These are phyloP conservation scores for Xestia c-nigrum DNA, from an alignment of 2,888 invertebrate genomes.

Conservation along the genomic window DNA sequence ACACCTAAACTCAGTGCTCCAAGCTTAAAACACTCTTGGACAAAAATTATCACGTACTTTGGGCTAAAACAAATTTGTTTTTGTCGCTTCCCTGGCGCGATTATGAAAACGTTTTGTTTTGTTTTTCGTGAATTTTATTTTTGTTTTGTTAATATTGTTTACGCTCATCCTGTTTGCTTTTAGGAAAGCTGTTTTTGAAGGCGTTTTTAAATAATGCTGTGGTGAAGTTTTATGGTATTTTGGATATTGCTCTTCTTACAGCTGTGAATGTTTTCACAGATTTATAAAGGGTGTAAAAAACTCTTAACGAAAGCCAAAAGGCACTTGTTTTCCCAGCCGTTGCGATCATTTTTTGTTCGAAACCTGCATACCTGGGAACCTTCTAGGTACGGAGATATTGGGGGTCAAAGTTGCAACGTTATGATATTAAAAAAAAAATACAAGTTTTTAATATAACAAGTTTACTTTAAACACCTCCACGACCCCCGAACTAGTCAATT, in stretches of 20 bases:
- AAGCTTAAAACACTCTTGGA: conserved; percentile 54
- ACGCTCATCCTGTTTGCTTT: conserved; percentile 46
- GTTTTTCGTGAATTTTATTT: conserved; percentile 36
- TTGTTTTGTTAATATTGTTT: conserved; percentile 55
- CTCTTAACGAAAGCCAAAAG: no score
- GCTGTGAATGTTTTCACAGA: not conserved
- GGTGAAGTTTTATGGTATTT: conserved; percentile 29
- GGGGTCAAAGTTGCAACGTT: no score
- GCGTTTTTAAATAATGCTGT: conserved; percentile 49
- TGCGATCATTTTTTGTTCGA: no score
- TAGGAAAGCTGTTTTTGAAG: conserved; percentile 47
- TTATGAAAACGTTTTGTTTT: conserved; percentile 56
- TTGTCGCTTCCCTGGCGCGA: conserved; percentile 51
- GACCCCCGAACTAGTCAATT: no score
- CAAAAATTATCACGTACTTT: conserved; percentile 64
- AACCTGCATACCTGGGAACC: no score
- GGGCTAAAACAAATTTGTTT: conserved; percentile 62
- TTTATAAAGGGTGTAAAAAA: not conserved
- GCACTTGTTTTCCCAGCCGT: no score
- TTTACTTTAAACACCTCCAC: no score
- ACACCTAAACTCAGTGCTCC: conserved; percentile 60
- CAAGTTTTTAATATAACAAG: no score
- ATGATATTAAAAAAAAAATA: no score
- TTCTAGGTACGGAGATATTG: no score
- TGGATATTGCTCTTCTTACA: not conserved